Base-by-base conservation (phyloP, 1,140 invertebrate species). In the Stegodyphus mimosarum region DNA sequence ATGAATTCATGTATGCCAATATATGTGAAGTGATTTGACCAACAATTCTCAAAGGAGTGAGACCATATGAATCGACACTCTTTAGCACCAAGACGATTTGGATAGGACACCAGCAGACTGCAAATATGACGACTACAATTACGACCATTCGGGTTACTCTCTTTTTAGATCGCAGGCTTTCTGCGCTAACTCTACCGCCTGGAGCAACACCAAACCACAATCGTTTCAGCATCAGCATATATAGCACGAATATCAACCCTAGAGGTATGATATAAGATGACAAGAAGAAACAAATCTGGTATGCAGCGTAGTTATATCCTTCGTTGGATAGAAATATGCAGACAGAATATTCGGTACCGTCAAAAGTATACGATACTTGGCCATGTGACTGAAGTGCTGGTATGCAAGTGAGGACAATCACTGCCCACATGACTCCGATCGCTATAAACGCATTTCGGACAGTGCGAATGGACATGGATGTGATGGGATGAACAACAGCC, bases 61-160 rank as follows among this genome's bases (percentile, higher is more conserved):
- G 92, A 71, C 93, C 93, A 90, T 95, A 96, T 69, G 92, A 89
- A 86, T 94, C 91, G 49, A 96, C 89, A 13, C 94, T 95, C 90
- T 96, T 96, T 77, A 95, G 92, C 63, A 96, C 93, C 50, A 97
- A 92, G 55, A 96, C 95, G 67, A 96, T 92, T 93, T 95, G 97
- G 89, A 99, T 96, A 3, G 97, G 97, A 88, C 95, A 94, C 98
- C 98, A 99, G 91, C 97, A 98, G 55, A 98, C 92, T 10, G 97
- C 97, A 90, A 99, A 99, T 52, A 97, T 97, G 33, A 96, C 94
- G 0, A 99, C 96, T 15, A 99, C 97, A 33, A 97, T 95, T 60
- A 98, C 93, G 7, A 99, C 96, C 94, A 99, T 95, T 86, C 96
- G 92, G 1, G 97, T 99, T 1, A 98, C 97, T 85, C 97, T 93